These are phyloP conservation scores for Ispidina picta DNA, from an alignment of 2,797 vertebrate species.

Conservation along the genomic window DNA sequence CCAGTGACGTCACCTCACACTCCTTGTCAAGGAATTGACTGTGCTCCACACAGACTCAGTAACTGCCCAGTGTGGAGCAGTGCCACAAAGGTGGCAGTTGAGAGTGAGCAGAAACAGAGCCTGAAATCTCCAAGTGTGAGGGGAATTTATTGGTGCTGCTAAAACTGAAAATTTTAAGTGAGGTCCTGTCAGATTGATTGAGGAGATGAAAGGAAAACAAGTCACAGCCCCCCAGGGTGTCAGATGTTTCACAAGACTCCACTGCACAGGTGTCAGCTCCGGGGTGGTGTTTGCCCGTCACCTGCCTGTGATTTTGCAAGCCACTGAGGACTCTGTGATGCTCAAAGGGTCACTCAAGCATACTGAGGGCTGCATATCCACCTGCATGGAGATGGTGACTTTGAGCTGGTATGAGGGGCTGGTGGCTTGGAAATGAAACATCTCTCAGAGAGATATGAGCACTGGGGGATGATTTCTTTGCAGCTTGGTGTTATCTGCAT, in stretches of 20 bases:
- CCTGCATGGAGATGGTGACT: neutral
- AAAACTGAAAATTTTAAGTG: accelerated
- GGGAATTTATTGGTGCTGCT: neutral
- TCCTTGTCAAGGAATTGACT: neutral
- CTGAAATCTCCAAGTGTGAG: neutral
- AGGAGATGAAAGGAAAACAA: conserved; percentile 47
- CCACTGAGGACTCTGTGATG: neutral
- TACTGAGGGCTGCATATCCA: neutral
- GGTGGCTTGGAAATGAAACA: neutral
- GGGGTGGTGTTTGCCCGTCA: neutral
- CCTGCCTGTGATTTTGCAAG: neutral
- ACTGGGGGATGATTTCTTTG: too few relatives aligned
- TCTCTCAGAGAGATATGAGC: neutral
- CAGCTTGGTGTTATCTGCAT: neutral
- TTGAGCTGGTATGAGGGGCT: neutral
- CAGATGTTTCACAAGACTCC: conserved; percentile 6
- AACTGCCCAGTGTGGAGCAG: neutral
- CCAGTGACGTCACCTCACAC: accelerated
- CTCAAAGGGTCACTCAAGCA: neutral
- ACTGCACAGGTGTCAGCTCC: conserved; percentile 42
- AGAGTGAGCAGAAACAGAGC: neutral
- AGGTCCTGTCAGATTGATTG: conserved; percentile 41
- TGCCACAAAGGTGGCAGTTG: neutral
- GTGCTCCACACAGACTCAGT: neutral
- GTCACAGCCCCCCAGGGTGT: neutral